A percentile compares a stretch with the other conserved stretches of the same genome.
These are phyloP conservation scores for Oscheius sp. DNA, from an alignment of 2,888 invertebrate species.

Conservation along the genomic window DNA sequence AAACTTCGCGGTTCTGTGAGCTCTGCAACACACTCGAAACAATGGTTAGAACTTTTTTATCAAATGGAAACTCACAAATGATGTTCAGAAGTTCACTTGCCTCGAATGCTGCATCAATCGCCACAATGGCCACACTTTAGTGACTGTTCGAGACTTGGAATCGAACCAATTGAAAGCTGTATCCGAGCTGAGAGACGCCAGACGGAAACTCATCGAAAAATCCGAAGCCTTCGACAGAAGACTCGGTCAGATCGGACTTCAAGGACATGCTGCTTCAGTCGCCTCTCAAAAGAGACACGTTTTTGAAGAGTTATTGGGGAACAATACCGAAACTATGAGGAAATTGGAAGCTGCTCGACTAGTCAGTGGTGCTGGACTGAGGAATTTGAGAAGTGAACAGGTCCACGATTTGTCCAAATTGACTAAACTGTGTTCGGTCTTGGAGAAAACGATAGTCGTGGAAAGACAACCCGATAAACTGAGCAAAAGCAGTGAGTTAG, in stretches of 20 bases:
- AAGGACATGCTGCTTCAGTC: conserved; percentile 13
- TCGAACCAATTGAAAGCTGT: conserved; percentile 54
- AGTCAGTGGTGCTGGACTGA: conserved; percentile 45
- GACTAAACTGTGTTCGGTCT: conserved; percentile 45
- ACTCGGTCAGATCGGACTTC: conserved; percentile 38
- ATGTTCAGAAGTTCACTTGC: conserved; percentile 54
- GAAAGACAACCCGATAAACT: conserved; percentile 9
- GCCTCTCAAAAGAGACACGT: conserved; percentile 33
- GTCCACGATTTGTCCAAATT: conserved; percentile 46
- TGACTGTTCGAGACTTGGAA: conserved; percentile 59
- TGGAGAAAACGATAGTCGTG: conserved; percentile 45
- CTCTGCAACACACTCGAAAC: conserved; percentile 51
- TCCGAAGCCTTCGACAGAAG: conserved; percentile 51
- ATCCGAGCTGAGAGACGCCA: conserved; percentile 53
- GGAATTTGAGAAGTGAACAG: conserved; percentile 53
- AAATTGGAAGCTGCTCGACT: conserved; percentile 45
- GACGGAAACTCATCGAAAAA: conserved; percentile 43
- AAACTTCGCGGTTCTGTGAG: conserved; percentile 56
- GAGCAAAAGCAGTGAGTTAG: background rate
- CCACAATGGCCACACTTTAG: conserved; percentile 67
- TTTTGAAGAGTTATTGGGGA: conserved; percentile 41
- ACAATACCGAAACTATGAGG: conserved; percentile 46
- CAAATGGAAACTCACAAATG: background rate
- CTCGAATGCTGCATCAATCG: conserved; percentile 70
- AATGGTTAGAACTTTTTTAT: conserved; percentile 39